Base-by-base conservation (phyloP, 2,797 vertebrate species). In the Lepus townsendii region DNA sequence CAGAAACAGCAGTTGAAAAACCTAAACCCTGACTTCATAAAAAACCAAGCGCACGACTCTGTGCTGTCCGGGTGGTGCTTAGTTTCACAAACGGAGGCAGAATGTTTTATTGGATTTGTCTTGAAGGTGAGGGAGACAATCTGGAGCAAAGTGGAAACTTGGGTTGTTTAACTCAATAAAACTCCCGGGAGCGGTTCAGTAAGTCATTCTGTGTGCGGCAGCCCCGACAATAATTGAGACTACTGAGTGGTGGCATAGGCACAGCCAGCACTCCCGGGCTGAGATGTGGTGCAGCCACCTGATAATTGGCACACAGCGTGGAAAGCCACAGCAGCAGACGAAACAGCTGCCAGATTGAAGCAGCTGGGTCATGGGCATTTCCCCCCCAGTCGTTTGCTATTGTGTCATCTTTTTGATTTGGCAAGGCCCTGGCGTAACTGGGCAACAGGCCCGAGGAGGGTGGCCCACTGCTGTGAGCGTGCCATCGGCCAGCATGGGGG, bases 161-260 rank as follows among this genome's bases (percentile, higher is more conserved):
- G 42, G n/a, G 71, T 68, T 13, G 30, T 78, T 80, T 82, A 68
- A 35, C 35, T 94, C 85, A 62, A 86, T 65, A 77, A 92, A 92
- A 90, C 22, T 73, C 65, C 66, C 60, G 66, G 38, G 78, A 76
- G 73, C 78, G 30, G 38, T 10, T 86, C 77, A 52, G 30, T 38
- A n/a, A 38, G 32, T 42, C 47, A 66, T 83, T 87, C 69, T 50
- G 57, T 87, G 32, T 26, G 66, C n/a, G 54, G 24, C 20, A 78
- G 32, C 71, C 76, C 14, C 73, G 73, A 32, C 9, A 85, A 69
- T 30, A 47, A 47, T 66, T 82, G 35, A 30, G 60, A 73, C 2
- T 57, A 22, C 32, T 69, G 22, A 19, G 42, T 17, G 9, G 69
- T 30, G 52, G 42, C 50, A 16, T 6, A 10, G 75, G 42, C 4